phyloP scores from a whole-genome alignment of 2,888 invertebrate species.

The Watsonalla cultraria region DNA sequence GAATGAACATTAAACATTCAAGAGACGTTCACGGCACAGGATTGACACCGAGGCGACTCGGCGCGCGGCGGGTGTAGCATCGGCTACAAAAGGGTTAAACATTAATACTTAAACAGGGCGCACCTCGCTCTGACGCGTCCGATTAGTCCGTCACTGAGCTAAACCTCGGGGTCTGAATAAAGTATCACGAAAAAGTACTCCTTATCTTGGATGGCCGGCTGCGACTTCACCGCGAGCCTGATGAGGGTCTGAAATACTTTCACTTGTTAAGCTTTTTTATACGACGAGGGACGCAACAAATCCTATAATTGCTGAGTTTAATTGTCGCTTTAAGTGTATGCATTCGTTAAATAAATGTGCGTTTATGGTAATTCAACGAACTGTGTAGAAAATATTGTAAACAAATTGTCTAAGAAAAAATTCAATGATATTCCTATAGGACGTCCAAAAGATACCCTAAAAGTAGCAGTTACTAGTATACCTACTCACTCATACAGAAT shows the following conservation, averaged over 20 bases:
- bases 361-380: too few relatives aligned
- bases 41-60: constrained; percentile 66
- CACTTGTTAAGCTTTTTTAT: constrained; percentile 15
- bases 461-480: too few relatives aligned
- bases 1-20: constrained; percentile 73
- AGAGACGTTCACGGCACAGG: constrained; percentile 44
- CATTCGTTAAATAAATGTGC: too few relatives aligned
- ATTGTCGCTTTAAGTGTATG: background rate
- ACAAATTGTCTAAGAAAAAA: too few relatives aligned
- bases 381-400: too few relatives aligned
- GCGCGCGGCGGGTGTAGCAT: constrained; percentile 53
- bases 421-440: too few relatives aligned
- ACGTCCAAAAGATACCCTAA: too few relatives aligned
- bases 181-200: constrained; percentile 76
- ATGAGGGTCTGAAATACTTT: constrained; percentile 63
- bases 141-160: constrained; percentile 73
- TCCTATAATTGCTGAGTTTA: constrained; percentile 1
- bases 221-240: constrained; percentile 48
- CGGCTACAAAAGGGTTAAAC: constrained; percentile 68
- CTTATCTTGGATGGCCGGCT: constrained; percentile 57
- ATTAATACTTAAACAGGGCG: constrained; percentile 68
- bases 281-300: background rate
- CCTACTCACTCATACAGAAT: too few relatives aligned
- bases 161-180: constrained; percentile 71
- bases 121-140: constrained; percentile 67